A percentile compares a stretch with the other conserved stretches of the same genome.
These are phyloP conservation scores for Hetaerina titia DNA, from an alignment of 2,888 invertebrate genomes.

Conservation along the genomic window DNA sequence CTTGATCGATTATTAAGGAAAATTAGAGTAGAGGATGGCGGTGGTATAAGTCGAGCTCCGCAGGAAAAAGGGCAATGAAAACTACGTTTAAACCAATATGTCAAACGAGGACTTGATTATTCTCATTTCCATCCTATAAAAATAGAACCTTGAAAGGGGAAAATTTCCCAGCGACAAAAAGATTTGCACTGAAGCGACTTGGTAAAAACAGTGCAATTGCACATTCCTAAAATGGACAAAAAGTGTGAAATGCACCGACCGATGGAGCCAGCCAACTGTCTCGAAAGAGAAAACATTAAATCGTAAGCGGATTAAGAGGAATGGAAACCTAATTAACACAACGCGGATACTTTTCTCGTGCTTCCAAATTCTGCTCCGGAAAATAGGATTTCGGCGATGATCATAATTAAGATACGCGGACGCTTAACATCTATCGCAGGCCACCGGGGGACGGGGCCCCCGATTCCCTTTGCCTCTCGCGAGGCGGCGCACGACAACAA, in stretches of 20 bases:
- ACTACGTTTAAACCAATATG: not conserved
- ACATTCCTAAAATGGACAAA: not conserved
- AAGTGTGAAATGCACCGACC: not conserved
- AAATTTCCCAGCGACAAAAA: not conserved
- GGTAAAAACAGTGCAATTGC: not conserved
- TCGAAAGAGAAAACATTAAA: too few relatives aligned
- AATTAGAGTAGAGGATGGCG: not conserved
- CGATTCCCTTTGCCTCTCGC: too few relatives aligned
- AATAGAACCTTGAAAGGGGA: not conserved
- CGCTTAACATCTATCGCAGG: not conserved
- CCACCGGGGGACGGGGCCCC: too few relatives aligned
- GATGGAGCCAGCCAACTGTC: too few relatives aligned
- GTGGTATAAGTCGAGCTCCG: not conserved
- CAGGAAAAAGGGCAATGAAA: not conserved
- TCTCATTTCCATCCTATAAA: not conserved
- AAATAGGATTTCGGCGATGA: too few relatives aligned
- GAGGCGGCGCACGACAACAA: not conserved
- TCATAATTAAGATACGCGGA: not conserved
- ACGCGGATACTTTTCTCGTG: not conserved
- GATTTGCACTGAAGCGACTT: not conserved
- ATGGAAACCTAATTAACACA: not conserved
- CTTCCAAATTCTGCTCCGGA: not conserved
- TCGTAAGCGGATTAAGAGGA: too few relatives aligned
- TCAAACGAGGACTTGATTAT: not conserved
- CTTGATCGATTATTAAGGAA: not conserved